Percentiles rank a stretch among this genome's conserved stretches.
Conservation (phyloP, 2,797 vertebrate genomes). For the Thamnophis elegans region DNA sequence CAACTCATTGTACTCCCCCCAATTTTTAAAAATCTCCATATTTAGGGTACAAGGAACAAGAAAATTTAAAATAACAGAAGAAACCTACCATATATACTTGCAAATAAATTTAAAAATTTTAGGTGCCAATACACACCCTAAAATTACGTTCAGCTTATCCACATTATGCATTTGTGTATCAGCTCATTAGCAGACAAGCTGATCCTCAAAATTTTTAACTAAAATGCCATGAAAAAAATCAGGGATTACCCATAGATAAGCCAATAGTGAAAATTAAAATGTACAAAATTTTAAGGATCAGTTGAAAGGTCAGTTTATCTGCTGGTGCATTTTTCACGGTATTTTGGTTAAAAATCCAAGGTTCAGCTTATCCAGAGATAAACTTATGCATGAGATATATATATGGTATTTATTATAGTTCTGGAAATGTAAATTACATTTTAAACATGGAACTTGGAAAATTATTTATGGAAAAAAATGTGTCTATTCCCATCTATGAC, state of each 20-base stretch:
- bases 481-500: background rate
- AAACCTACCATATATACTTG: background rate
- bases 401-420: background rate
- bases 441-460: background rate
- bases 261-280: background rate
- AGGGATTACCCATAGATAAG: background rate
- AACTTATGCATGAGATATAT: background rate
- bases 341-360: background rate
- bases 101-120: background rate
- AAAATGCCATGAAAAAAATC: background rate
- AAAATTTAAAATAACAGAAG: background rate
- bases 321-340: background rate
- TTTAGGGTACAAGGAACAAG: background rate
- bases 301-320: background rate
- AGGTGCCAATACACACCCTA: background rate
- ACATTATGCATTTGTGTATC: background rate
- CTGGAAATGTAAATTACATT: background rate
- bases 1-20: background rate
- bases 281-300: background rate
- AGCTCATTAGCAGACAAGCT: background rate
- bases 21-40: background rate
- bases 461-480: background rate
- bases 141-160: background rate
- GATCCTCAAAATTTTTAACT: background rate
- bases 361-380: background rate